A percentile compares a stretch with the other conserved stretches of the same genome.
Evolutionary conservation across 2,113 vertebrate species (phyloP).

Genomic region (Anguilla rostrata): DNA sequence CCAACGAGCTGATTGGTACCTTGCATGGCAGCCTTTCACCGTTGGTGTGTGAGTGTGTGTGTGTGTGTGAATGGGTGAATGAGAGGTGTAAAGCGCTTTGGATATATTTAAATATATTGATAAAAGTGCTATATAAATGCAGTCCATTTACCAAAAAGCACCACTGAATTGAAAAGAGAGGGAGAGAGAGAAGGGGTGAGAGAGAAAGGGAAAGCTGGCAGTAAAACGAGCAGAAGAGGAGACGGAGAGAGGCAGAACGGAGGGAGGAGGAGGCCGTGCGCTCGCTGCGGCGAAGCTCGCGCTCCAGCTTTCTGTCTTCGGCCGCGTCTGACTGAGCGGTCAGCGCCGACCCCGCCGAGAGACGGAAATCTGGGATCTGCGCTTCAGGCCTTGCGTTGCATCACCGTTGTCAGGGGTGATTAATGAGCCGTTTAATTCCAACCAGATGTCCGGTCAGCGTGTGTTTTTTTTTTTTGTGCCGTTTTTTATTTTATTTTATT

Average conservation of each 20-base stretch:
- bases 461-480: slow-evolving; percentile 30
- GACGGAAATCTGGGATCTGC: slow-evolving; percentile 35
- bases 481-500: neutral
- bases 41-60: too few species aligned
- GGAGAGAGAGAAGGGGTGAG: neutral
- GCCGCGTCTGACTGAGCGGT: slow-evolving; percentile 25
- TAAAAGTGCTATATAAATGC: too few species aligned
- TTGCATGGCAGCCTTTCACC: too few species aligned
- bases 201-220: too few species aligned
- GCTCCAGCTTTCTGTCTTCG: neutral
- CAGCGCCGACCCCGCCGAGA: neutral
- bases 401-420: slow-evolving; percentile 48
- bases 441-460: slow-evolving; percentile 62
- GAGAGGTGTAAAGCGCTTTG: too few species aligned
- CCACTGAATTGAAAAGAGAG: neutral
- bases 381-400: slow-evolving; percentile 34
- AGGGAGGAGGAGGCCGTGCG: neutral
- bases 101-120: too few species aligned
- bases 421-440: slow-evolving; percentile 51
- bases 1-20: too few species aligned
- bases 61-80: too few species aligned
- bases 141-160: too few species aligned
- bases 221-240: too few species aligned
- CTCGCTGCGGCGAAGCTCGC: neutral
- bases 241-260: too few species aligned